Conservation (phyloP, 2,797 vertebrate species). For the Corythornis leucogaster region DNA sequence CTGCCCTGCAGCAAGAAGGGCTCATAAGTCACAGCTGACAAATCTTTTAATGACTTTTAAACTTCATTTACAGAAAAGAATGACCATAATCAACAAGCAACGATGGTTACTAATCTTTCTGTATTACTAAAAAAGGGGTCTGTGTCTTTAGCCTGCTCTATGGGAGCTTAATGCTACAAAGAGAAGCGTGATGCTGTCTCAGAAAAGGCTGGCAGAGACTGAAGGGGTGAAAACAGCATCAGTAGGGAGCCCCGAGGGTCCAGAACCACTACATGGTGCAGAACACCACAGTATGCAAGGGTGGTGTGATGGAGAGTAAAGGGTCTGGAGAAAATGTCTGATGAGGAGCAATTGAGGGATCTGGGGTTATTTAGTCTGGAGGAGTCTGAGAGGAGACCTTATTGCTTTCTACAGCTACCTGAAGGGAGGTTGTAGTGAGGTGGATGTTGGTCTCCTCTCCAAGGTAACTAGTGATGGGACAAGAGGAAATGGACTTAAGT, state of each 20-base stretch:
- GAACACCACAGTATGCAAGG: neutral
- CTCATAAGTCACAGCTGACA: constrained; percentile 79
- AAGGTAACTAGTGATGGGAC: too few relatives aligned
- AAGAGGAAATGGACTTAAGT: too few relatives aligned
- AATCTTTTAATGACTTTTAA: constrained; percentile 80
- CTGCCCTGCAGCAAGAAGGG: constrained; percentile 53
- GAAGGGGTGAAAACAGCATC: neutral
- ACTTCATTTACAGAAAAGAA: constrained; percentile 80
- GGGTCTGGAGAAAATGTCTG: too few relatives aligned
- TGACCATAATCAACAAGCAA: constrained; percentile 72
- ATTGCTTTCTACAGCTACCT: too few relatives aligned
- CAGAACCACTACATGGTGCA: neutral
- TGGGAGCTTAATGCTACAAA: neutral
- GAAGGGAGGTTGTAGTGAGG: too few relatives aligned
- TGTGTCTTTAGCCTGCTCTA: neutral
- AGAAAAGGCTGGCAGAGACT: neutral
- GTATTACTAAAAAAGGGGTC: neutral
- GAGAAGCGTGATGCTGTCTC: neutral
- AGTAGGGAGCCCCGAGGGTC: neutral
- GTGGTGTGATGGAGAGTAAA: neutral
- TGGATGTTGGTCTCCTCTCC: too few relatives aligned
- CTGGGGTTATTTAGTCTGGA: too few relatives aligned
- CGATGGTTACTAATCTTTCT: constrained; percentile 69
- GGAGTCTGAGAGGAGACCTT: too few relatives aligned
- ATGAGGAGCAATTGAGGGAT: too few relatives aligned